Evolutionary conservation across 2,888 invertebrate species (phyloP), one percentile per base, ranked within the genome.

Genomic region (Tetragonisca angustula): DNA sequence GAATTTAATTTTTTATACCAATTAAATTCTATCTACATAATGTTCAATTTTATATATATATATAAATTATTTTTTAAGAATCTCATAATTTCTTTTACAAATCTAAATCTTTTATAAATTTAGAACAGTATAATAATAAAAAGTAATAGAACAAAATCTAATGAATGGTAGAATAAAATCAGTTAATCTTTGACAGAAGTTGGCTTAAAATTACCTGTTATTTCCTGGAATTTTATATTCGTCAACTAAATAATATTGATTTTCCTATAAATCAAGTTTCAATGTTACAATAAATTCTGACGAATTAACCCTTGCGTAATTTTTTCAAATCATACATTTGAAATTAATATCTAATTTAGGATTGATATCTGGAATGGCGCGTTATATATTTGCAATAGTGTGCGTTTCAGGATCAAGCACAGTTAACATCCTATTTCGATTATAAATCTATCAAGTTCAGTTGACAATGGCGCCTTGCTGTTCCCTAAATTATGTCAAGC

Each of bases 401-500:
- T 32, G 32, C 32, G 32, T 4, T 32, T 32, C 32, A 36, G 36
- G 36, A 36, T 36, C 36, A 36, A 36, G 9, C 36, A 36, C 9
- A 36, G 9, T n/a, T 4, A 11, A 17, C n/a, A 27, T 17, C 11
- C 52, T 32, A 43, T 21, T 49, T 2, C 62, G 24, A 24, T 27
- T 61, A 3, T 32, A 21, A 49, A 62, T 76, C 73, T 43, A 36
- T 70, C 43, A 61, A 76, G 50, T n/a, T 13, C 32, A 43, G 43
- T 43, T 9, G 43, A 24, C n/a, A 50, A 21, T 21, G 43, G 54
- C 65, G 13, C n/a, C 61, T 62, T 36, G 21, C 32, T 11, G n/a
- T 6, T n/a, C 32, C 36, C 27, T 19, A 61, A 76, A 70, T 54
- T 73, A 69, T 73, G 84, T 79, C 74, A 67, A 50, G 68, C 36